Evolutionary conservation across 2,113 vertebrate genomes (phyloP).

Genomic region (Tragelaphus buxtoni): DNA sequence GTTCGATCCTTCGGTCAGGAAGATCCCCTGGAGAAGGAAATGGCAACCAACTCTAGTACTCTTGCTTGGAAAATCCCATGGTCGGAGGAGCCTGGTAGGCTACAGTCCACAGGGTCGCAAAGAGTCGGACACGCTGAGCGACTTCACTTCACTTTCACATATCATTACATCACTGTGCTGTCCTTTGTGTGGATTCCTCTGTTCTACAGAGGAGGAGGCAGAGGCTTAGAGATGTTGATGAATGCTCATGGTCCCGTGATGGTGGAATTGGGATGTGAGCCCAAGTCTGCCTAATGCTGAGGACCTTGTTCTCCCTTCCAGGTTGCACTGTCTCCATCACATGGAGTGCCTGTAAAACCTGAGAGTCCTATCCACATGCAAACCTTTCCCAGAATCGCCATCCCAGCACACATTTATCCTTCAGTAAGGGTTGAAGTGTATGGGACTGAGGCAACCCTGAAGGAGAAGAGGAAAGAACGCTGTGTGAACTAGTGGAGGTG

Average conservation of each 20-base stretch:
- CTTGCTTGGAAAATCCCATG: neutral
- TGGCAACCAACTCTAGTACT: neutral
- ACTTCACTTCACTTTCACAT: neutral
- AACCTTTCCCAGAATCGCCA: neutral
- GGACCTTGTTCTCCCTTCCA: neutral
- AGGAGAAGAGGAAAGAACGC: neutral
- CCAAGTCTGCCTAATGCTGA: neutral
- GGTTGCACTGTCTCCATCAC: fast-evolving
- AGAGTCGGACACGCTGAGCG: fast-evolving
- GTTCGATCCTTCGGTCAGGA: neutral
- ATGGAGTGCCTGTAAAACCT: neutral
- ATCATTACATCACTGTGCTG: fast-evolving
- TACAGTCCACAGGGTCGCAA: neutral
- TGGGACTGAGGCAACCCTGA: neutral
- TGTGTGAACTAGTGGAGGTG: neutral
- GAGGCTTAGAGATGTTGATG: neutral
- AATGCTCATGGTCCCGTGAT: fast-evolving
- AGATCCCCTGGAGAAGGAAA: neutral
- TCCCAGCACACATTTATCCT: fast-evolving
- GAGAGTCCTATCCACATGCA: fast-evolving
- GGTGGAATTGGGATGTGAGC: neutral
- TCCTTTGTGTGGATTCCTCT: neutral
- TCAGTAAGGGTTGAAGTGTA: fast-evolving
- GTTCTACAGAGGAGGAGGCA: neutral
- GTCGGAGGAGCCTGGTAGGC: neutral